Base-by-base conservation (phyloP, 2,888 invertebrate genomes). In the Lapara coniferarum region DNA sequence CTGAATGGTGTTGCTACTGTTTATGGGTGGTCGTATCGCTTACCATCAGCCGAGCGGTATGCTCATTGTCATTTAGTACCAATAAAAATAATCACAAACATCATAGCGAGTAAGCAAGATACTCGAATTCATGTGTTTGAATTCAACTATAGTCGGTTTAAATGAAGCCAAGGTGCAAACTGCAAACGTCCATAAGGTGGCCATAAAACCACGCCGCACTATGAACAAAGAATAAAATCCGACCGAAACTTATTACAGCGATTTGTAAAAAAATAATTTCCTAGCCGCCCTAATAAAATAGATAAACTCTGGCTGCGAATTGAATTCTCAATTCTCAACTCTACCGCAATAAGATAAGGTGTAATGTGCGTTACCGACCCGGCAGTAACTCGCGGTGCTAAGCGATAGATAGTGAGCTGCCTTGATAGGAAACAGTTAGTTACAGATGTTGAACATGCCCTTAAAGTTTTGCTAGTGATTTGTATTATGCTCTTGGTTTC, bases 331-430 rank as follows among this genome's bases (percentile, higher is more conserved):
- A 25, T 25, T 25, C 25, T 82, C 75, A 78, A 82, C 88, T 82
- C 78, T 83, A 81, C 67, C 55, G 16, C 69, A 52, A 51, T 46
- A 71, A 74, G 77, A 82, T 85, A 87, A 81, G 77, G 77, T 70
- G 74, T 83, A 81, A 80, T 83, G 74, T 75, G 70, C 73, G 70
- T 80, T 80, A 82, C 77, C 78, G 76, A 78, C 75, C 79, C 77
- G 77, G 75, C 77, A 78, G 82, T 86, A 82, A 83, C 85, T 85
- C 72, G 70, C 72, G 84, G 78, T 85, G 83, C 79, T 80, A 78
- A 86, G 82, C 83, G 85, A 85, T 85, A 86, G 87, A 88, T 87
- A 86, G 81, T 77, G 76, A 74, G 79, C 77, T 81, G 78, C 75
- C 76, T 75, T 78, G 82, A 82, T 81, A 79, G 78, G 70, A 73